Evolutionary conservation across 37 sponge, comb jelly and placozoan genomes (phyloP).

Genomic region (Haliclona indistincta): DNA sequence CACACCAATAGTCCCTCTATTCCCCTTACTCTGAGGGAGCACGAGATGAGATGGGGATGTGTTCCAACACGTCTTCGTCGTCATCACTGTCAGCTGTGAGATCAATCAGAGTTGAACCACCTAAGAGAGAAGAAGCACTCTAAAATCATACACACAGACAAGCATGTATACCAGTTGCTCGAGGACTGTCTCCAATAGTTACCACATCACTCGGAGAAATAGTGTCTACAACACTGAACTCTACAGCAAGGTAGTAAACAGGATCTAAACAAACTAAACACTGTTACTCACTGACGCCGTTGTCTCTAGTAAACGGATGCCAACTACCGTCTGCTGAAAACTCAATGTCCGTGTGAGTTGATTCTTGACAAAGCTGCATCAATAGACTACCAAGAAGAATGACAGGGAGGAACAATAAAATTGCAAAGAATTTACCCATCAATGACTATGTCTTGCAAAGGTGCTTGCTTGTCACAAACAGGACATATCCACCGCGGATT

Average conservation of each 20-base stretch:
- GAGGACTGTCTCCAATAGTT: neutral
- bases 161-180: neutral
- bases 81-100: neutral
- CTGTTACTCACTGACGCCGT: neutral
- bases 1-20: too few species aligned
- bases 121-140: neutral
- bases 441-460: constrained; percentile 57
- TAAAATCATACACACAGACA: neutral
- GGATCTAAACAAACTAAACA: neutral
- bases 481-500: constrained; percentile 93
- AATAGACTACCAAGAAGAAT: constrained; percentile 44
- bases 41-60: too few species aligned
- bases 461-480: constrained; percentile 85
- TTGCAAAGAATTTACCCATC: constrained; percentile 55
- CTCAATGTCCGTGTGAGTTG: constrained; percentile 47
- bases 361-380: constrained; percentile 58
- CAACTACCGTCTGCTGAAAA: constrained; percentile 70
- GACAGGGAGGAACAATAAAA: neutral
- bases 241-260: neutral
- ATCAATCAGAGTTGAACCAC: neutral
- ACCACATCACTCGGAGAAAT: neutral
- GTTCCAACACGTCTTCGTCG: neutral
- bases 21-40: too few species aligned
- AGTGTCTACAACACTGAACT: neutral
- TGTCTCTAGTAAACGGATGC: constrained; percentile 14